A percentile compares a stretch with the other conserved stretches of the same genome.
Evolutionary conservation across 2,888 invertebrate species (phyloP).

Genomic region (Philaethria dido): DNA sequence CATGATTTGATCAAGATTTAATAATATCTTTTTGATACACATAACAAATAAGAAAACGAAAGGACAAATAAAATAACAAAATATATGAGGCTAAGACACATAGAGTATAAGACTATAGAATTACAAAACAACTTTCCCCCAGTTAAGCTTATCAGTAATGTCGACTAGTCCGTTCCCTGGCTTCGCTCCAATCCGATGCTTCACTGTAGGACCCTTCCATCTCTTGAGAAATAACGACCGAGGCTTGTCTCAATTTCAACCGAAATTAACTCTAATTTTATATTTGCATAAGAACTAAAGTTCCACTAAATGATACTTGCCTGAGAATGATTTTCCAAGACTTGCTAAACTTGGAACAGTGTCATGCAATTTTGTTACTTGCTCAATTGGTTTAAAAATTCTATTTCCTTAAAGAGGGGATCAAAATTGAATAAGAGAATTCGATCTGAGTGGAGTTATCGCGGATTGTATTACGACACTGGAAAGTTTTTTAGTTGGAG

Average conservation of each 20-base stretch:
- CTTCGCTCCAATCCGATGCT: constrained; percentile 42
- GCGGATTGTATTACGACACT: constrained; percentile 50
- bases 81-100: not conserved
- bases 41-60: not conserved
- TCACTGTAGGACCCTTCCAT: constrained; percentile 40
- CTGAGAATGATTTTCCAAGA: constrained; percentile 31
- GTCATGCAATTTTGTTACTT: constrained; percentile 23
- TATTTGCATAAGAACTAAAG: constrained; percentile 26
- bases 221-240: constrained; percentile 47
- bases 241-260: constrained; percentile 14
- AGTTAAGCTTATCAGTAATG: constrained; percentile 34
- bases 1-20: not conserved
- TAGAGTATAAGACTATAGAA: constrained; percentile 17
- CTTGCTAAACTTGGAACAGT: constrained; percentile 21
- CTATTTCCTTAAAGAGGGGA: constrained; percentile 23
- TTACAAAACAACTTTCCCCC: constrained; percentile 28
- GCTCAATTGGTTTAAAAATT: constrained; percentile 13
- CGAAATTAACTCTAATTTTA: constrained; percentile 29
- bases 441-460: constrained; percentile 57
- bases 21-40: not conserved
- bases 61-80: not conserved
- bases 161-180: constrained; percentile 42
- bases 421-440: constrained; percentile 57
- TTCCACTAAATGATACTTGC: constrained; percentile 24
- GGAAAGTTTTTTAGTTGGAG: constrained; percentile 41